A percentile compares a stretch with the other conserved stretches of the same genome.
Conservation (phyloP, 2,797 vertebrate species). For the Acrocephalus scirpaceus region DNA sequence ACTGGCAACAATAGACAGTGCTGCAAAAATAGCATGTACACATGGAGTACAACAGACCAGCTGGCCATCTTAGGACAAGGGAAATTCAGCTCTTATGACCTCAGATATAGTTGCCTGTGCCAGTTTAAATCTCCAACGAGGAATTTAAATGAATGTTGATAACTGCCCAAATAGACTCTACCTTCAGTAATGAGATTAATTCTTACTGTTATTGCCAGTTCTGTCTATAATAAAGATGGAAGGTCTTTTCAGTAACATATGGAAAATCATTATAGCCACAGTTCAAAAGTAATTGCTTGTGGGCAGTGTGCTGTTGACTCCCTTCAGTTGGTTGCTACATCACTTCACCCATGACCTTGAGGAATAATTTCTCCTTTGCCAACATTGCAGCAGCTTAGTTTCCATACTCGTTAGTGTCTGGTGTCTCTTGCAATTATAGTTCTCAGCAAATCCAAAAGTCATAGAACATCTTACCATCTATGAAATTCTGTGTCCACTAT, state of each 20-base stretch:
- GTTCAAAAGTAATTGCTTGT: background rate
- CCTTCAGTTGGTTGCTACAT: slow-evolving; percentile 16
- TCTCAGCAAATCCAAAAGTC: slow-evolving; percentile 4
- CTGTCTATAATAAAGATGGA: background rate
- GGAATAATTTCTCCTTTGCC: background rate
- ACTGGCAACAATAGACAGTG: background rate
- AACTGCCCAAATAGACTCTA: slow-evolving; percentile 15
- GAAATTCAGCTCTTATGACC: slow-evolving; percentile 7
- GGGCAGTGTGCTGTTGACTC: background rate
- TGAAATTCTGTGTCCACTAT: background rate
- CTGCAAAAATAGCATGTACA: background rate
- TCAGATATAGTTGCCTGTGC: background rate
- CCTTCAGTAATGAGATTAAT: background rate
- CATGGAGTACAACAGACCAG: background rate
- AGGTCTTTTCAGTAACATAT: background rate
- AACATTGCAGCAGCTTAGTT: background rate
- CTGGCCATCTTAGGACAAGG: slow-evolving; percentile 27
- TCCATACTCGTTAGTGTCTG: background rate
- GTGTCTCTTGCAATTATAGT: background rate
- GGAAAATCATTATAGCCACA: slow-evolving; percentile 4
- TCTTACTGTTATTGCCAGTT: background rate
- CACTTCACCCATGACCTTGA: slow-evolving; percentile 1
- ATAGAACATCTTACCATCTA: background rate
- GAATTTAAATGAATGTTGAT: slow-evolving; percentile 14
- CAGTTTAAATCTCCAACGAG: slow-evolving; percentile 16